A percentile compares a stretch with the other conserved stretches of the same genome.
These are phyloP conservation scores for Connochaetes taurinus DNA, from an alignment of 2,113 vertebrate species.

Conservation along the genomic window DNA sequence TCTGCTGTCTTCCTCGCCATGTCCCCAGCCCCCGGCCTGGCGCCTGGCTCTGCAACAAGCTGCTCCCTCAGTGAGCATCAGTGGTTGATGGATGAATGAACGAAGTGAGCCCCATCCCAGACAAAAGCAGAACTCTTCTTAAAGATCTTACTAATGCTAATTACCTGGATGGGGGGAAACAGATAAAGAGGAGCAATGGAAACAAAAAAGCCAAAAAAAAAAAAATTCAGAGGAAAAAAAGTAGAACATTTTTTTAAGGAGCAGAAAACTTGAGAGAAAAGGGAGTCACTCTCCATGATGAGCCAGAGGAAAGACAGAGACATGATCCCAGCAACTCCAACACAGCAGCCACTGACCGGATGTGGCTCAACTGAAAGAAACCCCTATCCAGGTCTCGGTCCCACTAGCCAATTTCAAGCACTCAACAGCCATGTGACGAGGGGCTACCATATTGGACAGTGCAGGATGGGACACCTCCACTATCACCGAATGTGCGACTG, in stretches of 20 bases:
- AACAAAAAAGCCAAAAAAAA: background rate
- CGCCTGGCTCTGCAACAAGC: background rate
- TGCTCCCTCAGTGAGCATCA: background rate
- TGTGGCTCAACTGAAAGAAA: background rate
- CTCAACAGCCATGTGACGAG: background rate
- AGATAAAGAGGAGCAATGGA: background rate
- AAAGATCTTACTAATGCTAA: background rate
- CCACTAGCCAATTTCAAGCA: background rate
- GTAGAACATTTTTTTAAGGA: background rate
- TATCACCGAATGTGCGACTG: background rate
- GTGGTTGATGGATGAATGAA: background rate
- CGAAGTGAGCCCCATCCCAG: background rate
- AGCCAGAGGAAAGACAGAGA: background rate
- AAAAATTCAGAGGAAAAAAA: background rate
- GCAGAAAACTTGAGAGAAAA: background rate
- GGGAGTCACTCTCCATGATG: background rate
- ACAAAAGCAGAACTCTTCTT: background rate
- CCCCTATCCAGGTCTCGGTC: background rate
- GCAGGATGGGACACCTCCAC: rapidly evolving
- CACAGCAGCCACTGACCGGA: background rate
- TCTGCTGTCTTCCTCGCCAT: background rate
- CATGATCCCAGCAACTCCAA: rapidly evolving
- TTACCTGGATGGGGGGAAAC: background rate
- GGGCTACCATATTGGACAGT: background rate
- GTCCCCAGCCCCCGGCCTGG: background rate